Conservation (phyloP, 1,140 invertebrate species). For the Agrypnia vestita region DNA sequence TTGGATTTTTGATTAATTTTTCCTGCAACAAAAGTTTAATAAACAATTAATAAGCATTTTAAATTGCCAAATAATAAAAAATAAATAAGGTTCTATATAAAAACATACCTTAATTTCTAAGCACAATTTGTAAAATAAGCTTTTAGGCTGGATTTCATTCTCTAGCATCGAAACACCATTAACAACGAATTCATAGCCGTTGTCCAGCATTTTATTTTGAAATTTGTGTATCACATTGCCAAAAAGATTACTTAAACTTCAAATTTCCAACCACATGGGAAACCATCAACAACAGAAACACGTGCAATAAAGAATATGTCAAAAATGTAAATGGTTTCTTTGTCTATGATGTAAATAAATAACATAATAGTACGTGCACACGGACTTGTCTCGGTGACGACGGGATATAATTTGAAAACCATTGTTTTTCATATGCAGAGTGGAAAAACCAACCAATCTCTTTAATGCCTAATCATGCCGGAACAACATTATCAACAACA, state of each 20-base stretch:
- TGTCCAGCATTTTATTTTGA: slow-evolving; percentile 3
- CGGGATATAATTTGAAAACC: no score
- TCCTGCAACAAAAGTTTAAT: slow-evolving; percentile 26
- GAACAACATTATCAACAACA: no score
- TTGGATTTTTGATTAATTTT: slow-evolving; percentile 8
- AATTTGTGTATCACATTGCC: neutral
- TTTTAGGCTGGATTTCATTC: neutral
- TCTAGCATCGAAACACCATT: slow-evolving; percentile 19
- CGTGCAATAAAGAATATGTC: slow-evolving; percentile 26
- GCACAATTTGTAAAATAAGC: slow-evolving; percentile 14
- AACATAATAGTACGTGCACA: neutral
- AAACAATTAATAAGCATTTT: slow-evolving; percentile 12
- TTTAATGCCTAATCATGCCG: no score
- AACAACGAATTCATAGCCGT: slow-evolving; percentile 10
- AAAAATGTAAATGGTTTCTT: neutral
- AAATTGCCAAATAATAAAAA: neutral
- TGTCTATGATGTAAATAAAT: neutral
- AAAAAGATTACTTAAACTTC: neutral
- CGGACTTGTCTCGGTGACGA: no score
- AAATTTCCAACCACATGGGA: slow-evolving; percentile 28
- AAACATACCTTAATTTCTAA: slow-evolving; percentile 37
- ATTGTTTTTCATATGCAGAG: no score
- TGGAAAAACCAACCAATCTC: no score
- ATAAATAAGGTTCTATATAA: neutral
- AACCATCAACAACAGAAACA: slow-evolving; percentile 34